Conservation (phyloP, 2,888 invertebrate genomes). For the Patella pellucida region DNA sequence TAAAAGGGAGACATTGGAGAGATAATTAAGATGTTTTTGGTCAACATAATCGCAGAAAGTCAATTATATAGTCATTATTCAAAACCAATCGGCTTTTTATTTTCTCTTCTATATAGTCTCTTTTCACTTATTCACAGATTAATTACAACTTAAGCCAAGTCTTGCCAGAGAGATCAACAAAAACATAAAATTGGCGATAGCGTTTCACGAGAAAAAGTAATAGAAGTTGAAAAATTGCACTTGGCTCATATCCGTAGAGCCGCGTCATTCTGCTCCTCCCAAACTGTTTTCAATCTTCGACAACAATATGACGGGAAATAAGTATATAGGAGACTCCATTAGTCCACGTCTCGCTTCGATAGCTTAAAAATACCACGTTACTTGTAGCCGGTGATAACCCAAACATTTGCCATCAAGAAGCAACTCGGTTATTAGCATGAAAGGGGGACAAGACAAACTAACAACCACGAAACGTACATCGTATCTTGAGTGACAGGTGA, state of each 20-base stretch:
- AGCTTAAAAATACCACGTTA: not conserved
- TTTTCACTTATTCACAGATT: too few relatives aligned
- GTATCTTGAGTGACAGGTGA: constrained; percentile 1
- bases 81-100: too few relatives aligned
- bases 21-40: too few relatives aligned
- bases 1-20: too few relatives aligned
- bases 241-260: constrained; percentile 2
- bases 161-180: too few relatives aligned
- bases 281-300: constrained; percentile 1
- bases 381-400: not conserved
- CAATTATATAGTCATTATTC: too few relatives aligned
- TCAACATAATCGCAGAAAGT: too few relatives aligned
- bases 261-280: not conserved
- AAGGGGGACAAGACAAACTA: not conserved
- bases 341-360: not conserved
- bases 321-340: constrained; percentile 7
- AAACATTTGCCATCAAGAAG: constrained; percentile 11
- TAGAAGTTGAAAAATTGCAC: not conserved
- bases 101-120: too few relatives aligned
- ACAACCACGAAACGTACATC: not conserved
- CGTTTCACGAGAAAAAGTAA: not conserved
- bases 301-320: constrained; percentile 11
- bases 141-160: too few relatives aligned
- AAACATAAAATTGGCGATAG: too few relatives aligned
- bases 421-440: not conserved